These are phyloP conservation scores for Ectropis crepuscularia DNA, from an alignment of 2,888 invertebrate species.

Conservation along the genomic window DNA sequence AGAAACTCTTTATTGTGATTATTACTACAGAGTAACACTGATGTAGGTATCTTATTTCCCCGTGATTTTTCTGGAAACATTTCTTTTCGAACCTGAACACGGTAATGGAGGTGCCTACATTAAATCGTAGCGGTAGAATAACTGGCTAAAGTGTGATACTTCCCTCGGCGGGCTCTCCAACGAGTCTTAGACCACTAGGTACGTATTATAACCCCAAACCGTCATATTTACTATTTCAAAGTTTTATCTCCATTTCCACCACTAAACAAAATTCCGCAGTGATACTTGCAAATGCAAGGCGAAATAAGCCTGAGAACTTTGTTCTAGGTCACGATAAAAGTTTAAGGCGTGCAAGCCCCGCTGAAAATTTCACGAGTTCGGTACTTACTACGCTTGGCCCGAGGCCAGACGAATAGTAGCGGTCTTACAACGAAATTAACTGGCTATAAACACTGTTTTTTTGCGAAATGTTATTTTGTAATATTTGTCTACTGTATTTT, in stretches of 20 bases:
- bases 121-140: no score
- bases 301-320: slow-evolving; percentile 38
- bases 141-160: no score
- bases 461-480: no score
- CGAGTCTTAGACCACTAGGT: background rate
- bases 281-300: slow-evolving; percentile 37
- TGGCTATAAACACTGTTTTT: no score
- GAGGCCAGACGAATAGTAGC: slow-evolving; percentile 44
- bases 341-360: slow-evolving; percentile 48
- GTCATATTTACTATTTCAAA: slow-evolving; percentile 7
- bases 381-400: slow-evolving; percentile 50
- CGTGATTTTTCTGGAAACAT: no score
- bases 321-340: slow-evolving; percentile 57
- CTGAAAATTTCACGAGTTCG: slow-evolving; percentile 59
- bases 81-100: no score
- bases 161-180: background rate
- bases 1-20: no score
- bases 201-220: background rate
- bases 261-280: slow-evolving; percentile 11
- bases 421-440: slow-evolving; percentile 30
- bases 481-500: no score
- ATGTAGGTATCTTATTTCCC: no score
- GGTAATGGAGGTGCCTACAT: no score
- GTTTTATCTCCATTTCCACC: slow-evolving; percentile 6
- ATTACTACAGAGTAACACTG: no score